These are phyloP conservation scores for Anorthoa munda DNA, from an alignment of 2,888 invertebrate species.

Conservation along the genomic window DNA sequence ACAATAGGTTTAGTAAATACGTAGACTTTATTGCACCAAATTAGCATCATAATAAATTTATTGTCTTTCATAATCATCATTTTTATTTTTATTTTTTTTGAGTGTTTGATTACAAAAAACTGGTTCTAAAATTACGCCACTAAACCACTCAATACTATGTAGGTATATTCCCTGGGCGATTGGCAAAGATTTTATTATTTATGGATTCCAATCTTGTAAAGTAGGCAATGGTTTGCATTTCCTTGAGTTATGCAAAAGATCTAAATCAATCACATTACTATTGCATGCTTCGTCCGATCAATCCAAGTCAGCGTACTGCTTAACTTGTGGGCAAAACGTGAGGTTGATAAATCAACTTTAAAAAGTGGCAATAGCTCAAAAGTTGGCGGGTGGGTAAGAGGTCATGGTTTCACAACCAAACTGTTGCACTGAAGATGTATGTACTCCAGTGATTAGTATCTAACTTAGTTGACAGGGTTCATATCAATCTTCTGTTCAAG, in stretches of 20 bases:
- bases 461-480: not conserved
- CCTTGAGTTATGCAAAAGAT: slow-evolving; percentile 55
- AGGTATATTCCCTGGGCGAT: slow-evolving; percentile 4
- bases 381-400: not conserved
- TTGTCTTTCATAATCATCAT: too few relatives aligned
- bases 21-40: too few relatives aligned
- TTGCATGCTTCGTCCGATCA: slow-evolving; percentile 52
- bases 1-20: too few relatives aligned
- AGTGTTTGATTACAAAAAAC: not conserved
- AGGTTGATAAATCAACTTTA: slow-evolving; percentile 47
- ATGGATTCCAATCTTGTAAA: slow-evolving; percentile 49
- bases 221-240: slow-evolving; percentile 52
- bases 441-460: not conserved
- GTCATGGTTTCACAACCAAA: not conserved
- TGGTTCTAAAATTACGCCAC: too few relatives aligned
- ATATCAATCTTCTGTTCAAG: not conserved
- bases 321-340: slow-evolving; percentile 38
- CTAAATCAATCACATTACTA: slow-evolving; percentile 62
- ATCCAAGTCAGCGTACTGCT: slow-evolving; percentile 20
- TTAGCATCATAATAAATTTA: too few relatives aligned
- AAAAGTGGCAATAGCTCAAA: slow-evolving; percentile 3
- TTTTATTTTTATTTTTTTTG: too few relatives aligned
- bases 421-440: not conserved
- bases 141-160: not conserved
- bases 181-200: slow-evolving; percentile 40